Conservation (phyloP, 2,797 vertebrate genomes). For the Valencia hispanica region DNA sequence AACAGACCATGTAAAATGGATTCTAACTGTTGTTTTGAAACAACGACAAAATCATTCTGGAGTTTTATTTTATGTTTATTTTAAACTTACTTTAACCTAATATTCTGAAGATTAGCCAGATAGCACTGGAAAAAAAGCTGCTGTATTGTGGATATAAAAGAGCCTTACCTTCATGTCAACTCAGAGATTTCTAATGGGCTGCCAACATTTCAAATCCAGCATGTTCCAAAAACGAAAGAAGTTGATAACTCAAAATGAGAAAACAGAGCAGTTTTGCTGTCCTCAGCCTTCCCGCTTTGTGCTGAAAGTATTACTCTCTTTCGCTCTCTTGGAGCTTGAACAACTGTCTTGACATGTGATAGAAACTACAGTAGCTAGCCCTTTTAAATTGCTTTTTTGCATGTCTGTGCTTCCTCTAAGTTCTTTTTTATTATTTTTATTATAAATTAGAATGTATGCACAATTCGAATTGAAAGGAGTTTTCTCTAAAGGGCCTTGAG, state of each 20-base stretch:
- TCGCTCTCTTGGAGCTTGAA: not conserved
- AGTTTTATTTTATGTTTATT: not conserved
- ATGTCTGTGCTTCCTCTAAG: not conserved
- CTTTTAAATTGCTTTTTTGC: not conserved
- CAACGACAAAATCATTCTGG: not conserved
- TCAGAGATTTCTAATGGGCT: not conserved
- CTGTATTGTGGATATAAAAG: not conserved
- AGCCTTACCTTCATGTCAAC: not conserved
- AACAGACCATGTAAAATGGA: accelerated
- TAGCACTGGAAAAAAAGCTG: not conserved
- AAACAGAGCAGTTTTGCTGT: not conserved
- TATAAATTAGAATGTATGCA: no score
- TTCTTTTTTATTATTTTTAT: no score
- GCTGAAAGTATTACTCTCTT: not conserved
- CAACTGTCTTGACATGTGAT: not conserved
- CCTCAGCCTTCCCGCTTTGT: not conserved
- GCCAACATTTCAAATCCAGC: not conserved
- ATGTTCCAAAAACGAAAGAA: not conserved
- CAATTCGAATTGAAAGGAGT: no score
- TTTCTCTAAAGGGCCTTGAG: no score
- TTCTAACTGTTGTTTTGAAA: not conserved
- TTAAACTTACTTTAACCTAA: not conserved
- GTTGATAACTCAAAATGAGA: not conserved
- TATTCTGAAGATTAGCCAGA: not conserved
- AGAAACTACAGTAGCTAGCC: not conserved